These are phyloP conservation scores for Falco novaeseelandiae DNA, from an alignment of 2,797 vertebrate species.

Conservation along the genomic window DNA sequence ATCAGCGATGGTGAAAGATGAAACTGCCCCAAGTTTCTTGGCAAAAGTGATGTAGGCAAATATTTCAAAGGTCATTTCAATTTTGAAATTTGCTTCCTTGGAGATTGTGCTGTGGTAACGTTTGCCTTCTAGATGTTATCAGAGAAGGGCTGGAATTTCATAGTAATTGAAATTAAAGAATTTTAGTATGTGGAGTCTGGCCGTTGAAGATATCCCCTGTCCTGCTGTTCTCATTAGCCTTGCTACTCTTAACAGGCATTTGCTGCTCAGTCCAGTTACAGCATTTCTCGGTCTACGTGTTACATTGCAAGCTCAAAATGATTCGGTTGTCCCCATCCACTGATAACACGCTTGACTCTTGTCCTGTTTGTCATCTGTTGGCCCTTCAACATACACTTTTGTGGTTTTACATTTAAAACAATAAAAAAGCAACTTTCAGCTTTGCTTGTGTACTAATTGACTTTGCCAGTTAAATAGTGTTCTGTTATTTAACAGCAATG, in stretches of 20 bases:
- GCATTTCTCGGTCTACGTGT: not conserved
- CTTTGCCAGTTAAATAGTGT: not conserved
- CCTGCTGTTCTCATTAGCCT: constrained; percentile 26
- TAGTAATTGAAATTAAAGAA: constrained; percentile 7
- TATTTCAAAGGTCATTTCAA: constrained; percentile 52
- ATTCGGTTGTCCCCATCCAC: not conserved
- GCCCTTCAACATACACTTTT: not conserved
- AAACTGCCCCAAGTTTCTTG: constrained; percentile 46
- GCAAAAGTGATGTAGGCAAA: constrained; percentile 25
- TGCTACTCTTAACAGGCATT: not conserved
- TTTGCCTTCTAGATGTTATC: constrained; percentile 58
- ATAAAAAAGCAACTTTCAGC: not conserved
- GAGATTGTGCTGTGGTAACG: constrained; percentile 32
- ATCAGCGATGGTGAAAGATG: constrained; percentile 11
- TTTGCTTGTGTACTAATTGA: not conserved
- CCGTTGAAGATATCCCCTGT: not conserved
- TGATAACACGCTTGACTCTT: not conserved
- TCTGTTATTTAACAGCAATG: not conserved
- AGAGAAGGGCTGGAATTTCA: constrained; percentile 25
- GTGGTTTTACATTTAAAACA: not conserved
- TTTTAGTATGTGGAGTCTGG: constrained; percentile 9
- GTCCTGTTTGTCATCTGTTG: not conserved
- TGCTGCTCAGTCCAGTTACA: not conserved
- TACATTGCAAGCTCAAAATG: not conserved
- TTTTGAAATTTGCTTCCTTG: constrained; percentile 53